Percentiles rank a stretch among this genome's conserved stretches.
These are phyloP conservation scores for Diarsia rubi DNA, from an alignment of 2,888 invertebrate genomes.

Conservation along the genomic window DNA sequence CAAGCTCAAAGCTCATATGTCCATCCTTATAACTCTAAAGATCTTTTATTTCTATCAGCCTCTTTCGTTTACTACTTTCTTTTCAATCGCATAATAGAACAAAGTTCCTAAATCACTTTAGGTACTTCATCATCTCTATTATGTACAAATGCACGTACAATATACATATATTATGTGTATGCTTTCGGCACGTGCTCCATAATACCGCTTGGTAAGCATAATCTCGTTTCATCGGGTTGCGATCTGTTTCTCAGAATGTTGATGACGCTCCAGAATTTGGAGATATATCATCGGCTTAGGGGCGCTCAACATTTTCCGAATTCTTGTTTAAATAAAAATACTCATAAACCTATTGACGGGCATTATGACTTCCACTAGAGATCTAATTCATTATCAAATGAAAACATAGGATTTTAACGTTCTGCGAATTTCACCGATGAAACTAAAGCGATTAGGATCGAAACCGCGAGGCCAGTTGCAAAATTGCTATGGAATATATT, in stretches of 20 bases:
- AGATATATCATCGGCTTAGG: slow-evolving; percentile 76
- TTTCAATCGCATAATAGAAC: neutral
- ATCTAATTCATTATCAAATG: neutral
- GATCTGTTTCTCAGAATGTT: slow-evolving; percentile 72
- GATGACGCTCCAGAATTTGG: slow-evolving; percentile 79
- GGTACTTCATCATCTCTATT: neutral
- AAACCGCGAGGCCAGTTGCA: neutral
- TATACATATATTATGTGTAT: neutral
- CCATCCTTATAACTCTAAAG: neutral
- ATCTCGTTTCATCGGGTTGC: slow-evolving; percentile 61
- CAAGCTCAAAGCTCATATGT: neutral
- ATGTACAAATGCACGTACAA: neutral
- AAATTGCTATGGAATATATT: neutral
- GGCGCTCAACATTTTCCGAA: slow-evolving; percentile 66
- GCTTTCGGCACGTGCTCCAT: slow-evolving; percentile 43
- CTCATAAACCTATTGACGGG: neutral
- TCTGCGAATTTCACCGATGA: neutral
- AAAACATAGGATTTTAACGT: neutral
- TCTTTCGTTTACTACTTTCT: neutral
- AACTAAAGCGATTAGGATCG: neutral
- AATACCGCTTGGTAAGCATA: slow-evolving; percentile 38
- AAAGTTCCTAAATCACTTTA: neutral
- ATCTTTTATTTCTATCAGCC: neutral
- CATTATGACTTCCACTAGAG: neutral
- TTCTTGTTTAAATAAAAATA: neutral